These are phyloP conservation scores for Microdon myrmicae DNA, from an alignment of 2,888 invertebrate species.

Conservation along the genomic window DNA sequence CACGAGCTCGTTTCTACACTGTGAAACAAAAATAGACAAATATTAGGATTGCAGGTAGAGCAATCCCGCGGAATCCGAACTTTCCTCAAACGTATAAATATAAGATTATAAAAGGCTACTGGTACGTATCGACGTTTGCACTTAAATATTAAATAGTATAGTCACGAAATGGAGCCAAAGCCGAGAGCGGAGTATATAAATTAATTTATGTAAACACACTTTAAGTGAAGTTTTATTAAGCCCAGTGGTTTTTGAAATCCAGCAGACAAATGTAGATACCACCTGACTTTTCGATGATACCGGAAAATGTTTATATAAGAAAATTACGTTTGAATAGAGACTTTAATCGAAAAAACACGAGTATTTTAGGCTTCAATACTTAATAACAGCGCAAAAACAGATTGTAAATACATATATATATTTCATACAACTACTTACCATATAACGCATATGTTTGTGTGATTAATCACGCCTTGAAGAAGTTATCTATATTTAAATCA, in stretches of 20 bases:
- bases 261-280: constrained; percentile 15
- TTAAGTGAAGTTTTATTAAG: constrained; percentile 46
- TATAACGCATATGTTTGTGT: no score
- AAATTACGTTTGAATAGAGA: constrained; percentile 45
- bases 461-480: no score
- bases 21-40: no score
- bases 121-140: constrained; percentile 11
- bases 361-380: no score
- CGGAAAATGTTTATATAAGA: constrained; percentile 48
- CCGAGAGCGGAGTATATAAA: constrained; percentile 23
- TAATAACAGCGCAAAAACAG: no score
- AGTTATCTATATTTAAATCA: no score
- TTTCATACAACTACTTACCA: no score
- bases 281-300: constrained; percentile 36
- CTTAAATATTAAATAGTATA: constrained; percentile 41
- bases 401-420: no score
- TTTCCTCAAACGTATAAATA: constrained; percentile 34
- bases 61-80: constrained; percentile 27
- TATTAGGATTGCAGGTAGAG: no score
- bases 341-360: constrained; percentile 50
- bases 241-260: constrained; percentile 5
- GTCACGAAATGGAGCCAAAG: constrained; percentile 49
- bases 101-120: constrained; percentile 26
- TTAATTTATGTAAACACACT: constrained; percentile 39
- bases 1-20: background rate